A percentile compares a stretch with the other conserved stretches of the same genome.
Conservation (phyloP, 23 tunicate genomes). For the Trididemnum nubilum region DNA sequence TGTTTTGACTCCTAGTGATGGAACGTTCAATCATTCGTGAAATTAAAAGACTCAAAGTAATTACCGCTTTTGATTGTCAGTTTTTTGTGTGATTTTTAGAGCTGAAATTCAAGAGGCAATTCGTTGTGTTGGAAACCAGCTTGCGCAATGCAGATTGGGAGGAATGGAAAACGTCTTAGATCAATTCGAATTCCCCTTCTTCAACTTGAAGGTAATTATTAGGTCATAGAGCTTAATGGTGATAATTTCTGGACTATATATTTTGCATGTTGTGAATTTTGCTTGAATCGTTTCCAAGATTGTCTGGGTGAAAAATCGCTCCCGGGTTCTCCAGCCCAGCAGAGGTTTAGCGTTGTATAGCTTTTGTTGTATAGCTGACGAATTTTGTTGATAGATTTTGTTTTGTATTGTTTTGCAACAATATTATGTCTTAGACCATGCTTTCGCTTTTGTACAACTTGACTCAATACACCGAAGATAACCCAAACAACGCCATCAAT, state of each 20-base stretch:
- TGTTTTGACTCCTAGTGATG: too few relatives aligned
- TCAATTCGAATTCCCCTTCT: neutral
- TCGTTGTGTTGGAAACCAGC: conserved; percentile 37
- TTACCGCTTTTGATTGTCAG: too few relatives aligned
- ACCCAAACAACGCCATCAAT: conserved; percentile 23
- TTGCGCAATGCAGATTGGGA: conserved; percentile 33
- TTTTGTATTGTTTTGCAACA: too few relatives aligned
- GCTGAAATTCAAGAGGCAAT: conserved; percentile 5
- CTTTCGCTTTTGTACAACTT: conserved; percentile 1
- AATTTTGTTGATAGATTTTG: too few relatives aligned
- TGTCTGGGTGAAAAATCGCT: neutral
- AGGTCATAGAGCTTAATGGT: neutral
- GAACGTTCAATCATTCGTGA: too few relatives aligned
- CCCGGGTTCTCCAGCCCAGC: too few relatives aligned
- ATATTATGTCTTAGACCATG: neutral
- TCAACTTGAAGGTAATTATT: conserved; percentile 27
- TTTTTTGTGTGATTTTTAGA: neutral
- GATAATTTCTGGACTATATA: neutral
- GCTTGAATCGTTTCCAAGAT: too few relatives aligned
- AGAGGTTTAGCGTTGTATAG: too few relatives aligned
- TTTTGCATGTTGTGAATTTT: neutral
- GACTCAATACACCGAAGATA: neutral
- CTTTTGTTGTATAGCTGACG: too few relatives aligned
- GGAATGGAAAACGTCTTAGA: conserved; percentile 16
- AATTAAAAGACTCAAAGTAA: too few relatives aligned